Conservation (phyloP, 1,140 invertebrate species). For the Callitettix versicolor region DNA sequence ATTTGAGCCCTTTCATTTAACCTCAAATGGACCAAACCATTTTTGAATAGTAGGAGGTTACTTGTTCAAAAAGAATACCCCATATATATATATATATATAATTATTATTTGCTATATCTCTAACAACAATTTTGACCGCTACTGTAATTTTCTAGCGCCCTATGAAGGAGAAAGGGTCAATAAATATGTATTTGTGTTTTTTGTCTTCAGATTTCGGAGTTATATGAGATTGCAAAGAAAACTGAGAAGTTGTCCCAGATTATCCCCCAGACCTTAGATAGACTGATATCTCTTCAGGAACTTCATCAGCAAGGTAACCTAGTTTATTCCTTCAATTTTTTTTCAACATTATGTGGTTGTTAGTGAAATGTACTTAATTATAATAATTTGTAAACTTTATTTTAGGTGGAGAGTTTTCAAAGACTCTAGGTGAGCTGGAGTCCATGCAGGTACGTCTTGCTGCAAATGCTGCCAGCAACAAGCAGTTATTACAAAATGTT, state of each 20-base stretch:
- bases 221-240: conserved; percentile 79
- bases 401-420: conserved; percentile 74
- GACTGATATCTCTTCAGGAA: conserved; percentile 71
- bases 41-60: no score
- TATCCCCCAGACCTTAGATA: conserved; percentile 68
- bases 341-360: background rate
- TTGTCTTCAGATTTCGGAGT: conserved; percentile 69
- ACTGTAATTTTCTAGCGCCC: no score
- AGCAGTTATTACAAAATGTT: conserved; percentile 64
- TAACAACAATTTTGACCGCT: no score
- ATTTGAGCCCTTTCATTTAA: no score
- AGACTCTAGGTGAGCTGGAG: conserved; percentile 72
- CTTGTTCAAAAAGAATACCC: no score
- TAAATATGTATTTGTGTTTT: no score
- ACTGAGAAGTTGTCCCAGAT: conserved; percentile 65
- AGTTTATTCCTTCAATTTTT: background rate
- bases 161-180: no score
- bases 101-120: no score
- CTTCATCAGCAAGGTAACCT: conserved; percentile 75
- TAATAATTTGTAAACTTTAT: conserved; percentile 24
- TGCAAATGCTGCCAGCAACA: conserved; percentile 60
- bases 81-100: no score
- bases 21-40: no score
- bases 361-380: conserved; percentile 5
- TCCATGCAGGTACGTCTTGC: conserved; percentile 66